Base-by-base conservation (phyloP, 2,797 vertebrate genomes). In the Cyclopterus lumpus region DNA sequence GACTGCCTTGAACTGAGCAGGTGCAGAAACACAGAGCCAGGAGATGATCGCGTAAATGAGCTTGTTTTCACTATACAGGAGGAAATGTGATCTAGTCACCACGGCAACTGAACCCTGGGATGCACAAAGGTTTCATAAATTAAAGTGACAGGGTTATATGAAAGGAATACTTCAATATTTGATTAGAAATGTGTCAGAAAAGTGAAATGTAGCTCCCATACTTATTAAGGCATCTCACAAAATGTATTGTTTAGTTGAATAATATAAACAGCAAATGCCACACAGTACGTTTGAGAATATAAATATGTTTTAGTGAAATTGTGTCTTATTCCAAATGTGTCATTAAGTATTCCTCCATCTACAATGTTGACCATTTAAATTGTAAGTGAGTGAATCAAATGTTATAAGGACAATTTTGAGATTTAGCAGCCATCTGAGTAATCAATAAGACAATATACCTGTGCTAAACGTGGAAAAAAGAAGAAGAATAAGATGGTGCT, bases 21-120 rank as follows among this genome's bases (percentile, higher is more conserved):
- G 72, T 85, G 70, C 64, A 73, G 71, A 70, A 64, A 57, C 55
- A 62, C 58, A 1, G 60, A 77, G 62, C 30, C 49, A 10, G 14
- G 60, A 78, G 80, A 88, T 78, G 77, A 88, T 58, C 61, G 61
- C 81, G 66, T 79, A 83, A 87, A 90, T 85, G 71, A 83, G 79
- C 73, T 84, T 79, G 80, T 86, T 82, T 76, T 87, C 77, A 72
- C 89, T 81, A 76, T 60, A 68, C 63, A 46, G 73, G 62, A 86
- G 67, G 70, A 86, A 80, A 83, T 82, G 75, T 78, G 79, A 85
- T 83, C 46, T 8, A 53, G 83, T 89, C 83, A 53, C 89, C 84
- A 84, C 16, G 20, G 87, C 81, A 89, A 87, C 89, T 67, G 73
- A 81, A 70, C 68, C 72, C 75, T 57, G 70, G 42, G 75, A 84